phyloP scores from a whole-genome alignment of 2,888 invertebrate species.

The Scaptomyza cyrtandrae region DNA sequence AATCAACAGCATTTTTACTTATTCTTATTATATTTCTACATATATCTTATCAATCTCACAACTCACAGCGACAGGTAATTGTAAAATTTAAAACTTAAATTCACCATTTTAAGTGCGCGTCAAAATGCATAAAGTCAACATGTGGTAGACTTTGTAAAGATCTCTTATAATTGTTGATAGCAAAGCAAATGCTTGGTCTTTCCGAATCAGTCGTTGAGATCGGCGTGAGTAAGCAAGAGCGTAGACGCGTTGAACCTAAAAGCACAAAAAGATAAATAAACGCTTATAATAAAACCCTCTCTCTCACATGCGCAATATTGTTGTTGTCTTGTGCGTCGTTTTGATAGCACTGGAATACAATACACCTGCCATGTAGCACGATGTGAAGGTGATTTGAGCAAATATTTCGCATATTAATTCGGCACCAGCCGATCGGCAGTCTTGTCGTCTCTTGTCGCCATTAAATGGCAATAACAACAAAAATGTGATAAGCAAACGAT shows the following conservation, averaged over 20 bases:
- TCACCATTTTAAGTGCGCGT: constrained; percentile 33
- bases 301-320: constrained; percentile 12
- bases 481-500: constrained; percentile 44
- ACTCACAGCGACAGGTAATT: background rate
- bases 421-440: constrained; percentile 33
- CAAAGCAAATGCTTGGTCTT: constrained; percentile 13
- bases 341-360: constrained; percentile 40
- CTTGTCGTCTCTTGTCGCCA: constrained; percentile 21
- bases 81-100: constrained; percentile 21
- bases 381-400: constrained; percentile 39
- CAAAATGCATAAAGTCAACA: constrained; percentile 20
- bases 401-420: constrained; percentile 54
- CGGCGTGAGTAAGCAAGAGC: constrained; percentile 29
- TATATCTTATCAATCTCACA: background rate
- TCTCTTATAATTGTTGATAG: constrained; percentile 40
- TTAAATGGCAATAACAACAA: constrained; percentile 30
- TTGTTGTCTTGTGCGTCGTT: constrained; percentile 25
- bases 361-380: background rate
- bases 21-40: too few relatives aligned
- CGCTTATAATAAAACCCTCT: constrained; percentile 10
- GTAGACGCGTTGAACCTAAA: constrained; percentile 15
- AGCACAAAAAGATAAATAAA: constrained; percentile 46
- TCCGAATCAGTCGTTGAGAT: constrained; percentile 36
- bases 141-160: constrained; percentile 31
- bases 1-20: too few relatives aligned